These are phyloP conservation scores for Trilocha varians DNA, from an alignment of 2,888 invertebrate species.

Conservation along the genomic window DNA sequence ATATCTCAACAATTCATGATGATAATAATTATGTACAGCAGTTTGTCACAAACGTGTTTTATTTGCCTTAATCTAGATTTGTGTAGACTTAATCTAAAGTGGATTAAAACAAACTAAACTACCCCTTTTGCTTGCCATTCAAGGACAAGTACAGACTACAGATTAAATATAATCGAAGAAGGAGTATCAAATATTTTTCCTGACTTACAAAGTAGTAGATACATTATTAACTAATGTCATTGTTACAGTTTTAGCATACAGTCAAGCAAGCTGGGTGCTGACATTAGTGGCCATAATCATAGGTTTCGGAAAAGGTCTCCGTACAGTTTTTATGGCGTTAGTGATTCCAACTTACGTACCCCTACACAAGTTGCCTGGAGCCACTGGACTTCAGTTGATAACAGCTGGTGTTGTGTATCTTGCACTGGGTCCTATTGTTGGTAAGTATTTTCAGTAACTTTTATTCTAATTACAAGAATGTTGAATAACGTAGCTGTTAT, in stretches of 20 bases:
- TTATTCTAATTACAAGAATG: neutral
- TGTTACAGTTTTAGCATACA: constrained; percentile 75
- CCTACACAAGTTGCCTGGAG: constrained; percentile 78
- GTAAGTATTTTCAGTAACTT: constrained; percentile 42
- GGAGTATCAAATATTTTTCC: too few species aligned
- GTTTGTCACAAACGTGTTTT: too few species aligned
- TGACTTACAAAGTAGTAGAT: too few species aligned
- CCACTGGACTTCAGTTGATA: constrained; percentile 79
- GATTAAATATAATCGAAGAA: too few species aligned
- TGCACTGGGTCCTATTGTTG: constrained; percentile 77
- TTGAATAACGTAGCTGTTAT: too few species aligned
- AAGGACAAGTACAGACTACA: too few species aligned
- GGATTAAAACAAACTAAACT: too few species aligned
- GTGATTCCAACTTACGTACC: constrained; percentile 82
- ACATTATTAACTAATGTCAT: too few species aligned
- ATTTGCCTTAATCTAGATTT: too few species aligned
- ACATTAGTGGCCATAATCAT: constrained; percentile 76
- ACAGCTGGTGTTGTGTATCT: constrained; percentile 78
- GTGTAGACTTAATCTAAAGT: too few species aligned
- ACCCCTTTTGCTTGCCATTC: too few species aligned
- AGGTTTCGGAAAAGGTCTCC: constrained; percentile 80
- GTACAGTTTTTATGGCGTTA: constrained; percentile 82
- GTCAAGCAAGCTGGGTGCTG: constrained; percentile 69
- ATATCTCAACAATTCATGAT: neutral
- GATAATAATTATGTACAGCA: too few species aligned